Evolutionary conservation across 2,888 invertebrate genomes (phyloP).

Genomic region (Pristionchus fissidentatus): DNA sequence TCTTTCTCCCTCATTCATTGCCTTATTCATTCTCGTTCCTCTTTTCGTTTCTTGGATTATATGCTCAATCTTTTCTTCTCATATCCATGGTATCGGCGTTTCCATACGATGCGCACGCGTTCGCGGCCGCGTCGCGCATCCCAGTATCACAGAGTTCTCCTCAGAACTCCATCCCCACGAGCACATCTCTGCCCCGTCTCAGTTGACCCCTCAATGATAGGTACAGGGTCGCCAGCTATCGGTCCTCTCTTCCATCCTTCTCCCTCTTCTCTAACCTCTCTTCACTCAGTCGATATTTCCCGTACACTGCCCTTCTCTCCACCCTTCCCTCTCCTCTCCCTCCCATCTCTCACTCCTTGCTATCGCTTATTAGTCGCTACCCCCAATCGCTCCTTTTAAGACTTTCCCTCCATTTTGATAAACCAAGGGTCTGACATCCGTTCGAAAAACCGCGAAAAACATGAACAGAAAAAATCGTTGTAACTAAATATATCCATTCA

Average conservation of each 20-base stretch:
- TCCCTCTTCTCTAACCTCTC: background rate
- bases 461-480: too few species aligned
- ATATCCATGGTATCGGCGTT: background rate
- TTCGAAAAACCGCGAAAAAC: too few species aligned
- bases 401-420: too few species aligned
- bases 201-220: too few species aligned
- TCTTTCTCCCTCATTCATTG: background rate
- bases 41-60: background rate
- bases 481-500: too few species aligned
- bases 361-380: background rate
- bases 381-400: too few species aligned
- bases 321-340: background rate
- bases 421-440: too few species aligned
- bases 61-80: background rate
- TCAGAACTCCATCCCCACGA: too few species aligned
- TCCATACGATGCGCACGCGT: background rate
- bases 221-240: too few species aligned
- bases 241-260: too few species aligned
- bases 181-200: too few species aligned
- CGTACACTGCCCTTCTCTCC: background rate
- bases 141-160: background rate
- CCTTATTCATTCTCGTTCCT: background rate
- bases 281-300: background rate
- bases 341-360: background rate
- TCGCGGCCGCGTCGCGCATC: background rate